A percentile compares a stretch with the other conserved stretches of the same genome.
phyloP scores from a whole-genome alignment of 1,140 invertebrate species.

The Drosophila azteca region DNA sequence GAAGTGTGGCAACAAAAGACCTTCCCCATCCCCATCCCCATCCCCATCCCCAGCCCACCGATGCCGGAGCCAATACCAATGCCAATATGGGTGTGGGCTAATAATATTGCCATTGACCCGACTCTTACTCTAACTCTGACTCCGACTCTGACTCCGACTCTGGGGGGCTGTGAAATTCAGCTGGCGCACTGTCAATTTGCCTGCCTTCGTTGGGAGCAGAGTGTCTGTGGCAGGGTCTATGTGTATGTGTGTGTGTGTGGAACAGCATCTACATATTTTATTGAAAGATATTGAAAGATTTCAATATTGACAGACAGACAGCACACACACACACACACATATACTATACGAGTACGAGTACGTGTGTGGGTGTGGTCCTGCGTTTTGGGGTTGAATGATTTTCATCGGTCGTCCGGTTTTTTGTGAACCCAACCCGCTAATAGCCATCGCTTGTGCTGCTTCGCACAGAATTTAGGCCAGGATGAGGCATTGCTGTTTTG shows the following conservation, averaged over 20 bases:
- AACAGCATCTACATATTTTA: slow-evolving; percentile 80
- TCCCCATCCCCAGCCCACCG: background rate
- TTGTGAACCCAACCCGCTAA: slow-evolving; percentile 12
- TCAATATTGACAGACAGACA: slow-evolving; percentile 51
- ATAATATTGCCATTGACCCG: slow-evolving; percentile 80
- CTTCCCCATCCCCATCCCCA: background rate
- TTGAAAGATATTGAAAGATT: slow-evolving; percentile 83
- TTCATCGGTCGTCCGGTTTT: background rate
- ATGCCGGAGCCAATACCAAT: too few relatives aligned
- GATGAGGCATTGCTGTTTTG: too few relatives aligned
- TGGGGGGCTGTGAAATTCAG: slow-evolving; percentile 72
- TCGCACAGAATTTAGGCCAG: background rate
- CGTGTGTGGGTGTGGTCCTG: slow-evolving; percentile 1
- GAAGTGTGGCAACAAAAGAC: too few relatives aligned
- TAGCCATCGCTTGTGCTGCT: slow-evolving; percentile 12
- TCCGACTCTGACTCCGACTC: background rate
- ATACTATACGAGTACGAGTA: too few relatives aligned
- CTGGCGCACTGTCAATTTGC: slow-evolving; percentile 75
- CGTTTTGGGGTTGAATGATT: background rate
- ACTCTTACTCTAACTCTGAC: slow-evolving; percentile 1
- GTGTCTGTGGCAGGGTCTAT: too few relatives aligned
- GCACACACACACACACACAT: slow-evolving; percentile 4
- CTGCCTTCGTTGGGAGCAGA: slow-evolving; percentile 7
- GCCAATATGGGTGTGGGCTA: slow-evolving; percentile 38
- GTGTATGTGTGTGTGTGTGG: slow-evolving; percentile 1